Percentiles rank a stretch among this genome's conserved stretches.
Conservation (phyloP, 37 sponge, comb jelly and placozoan species). For the Ianthella basta region DNA sequence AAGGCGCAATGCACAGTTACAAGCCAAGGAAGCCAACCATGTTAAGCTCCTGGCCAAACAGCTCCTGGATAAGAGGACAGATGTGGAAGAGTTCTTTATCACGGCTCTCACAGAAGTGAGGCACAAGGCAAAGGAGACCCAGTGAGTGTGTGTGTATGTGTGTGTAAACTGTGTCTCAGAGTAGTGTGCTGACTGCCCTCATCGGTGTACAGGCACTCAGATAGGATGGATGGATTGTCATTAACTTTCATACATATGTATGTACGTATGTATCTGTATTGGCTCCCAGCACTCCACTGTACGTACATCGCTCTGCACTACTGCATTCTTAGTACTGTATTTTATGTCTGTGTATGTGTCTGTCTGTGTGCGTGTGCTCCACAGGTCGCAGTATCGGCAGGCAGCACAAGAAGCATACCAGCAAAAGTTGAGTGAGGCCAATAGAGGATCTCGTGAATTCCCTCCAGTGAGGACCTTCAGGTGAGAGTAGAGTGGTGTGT, state of each 20-base stretch:
- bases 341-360: too few species aligned
- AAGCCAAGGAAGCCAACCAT: slow-evolving; percentile 71
- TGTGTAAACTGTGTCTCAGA: not conserved
- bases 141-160: slow-evolving; percentile 1
- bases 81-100: slow-evolving; percentile 91
- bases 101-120: slow-evolving; percentile 81
- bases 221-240: too few species aligned
- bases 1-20: slow-evolving; percentile 27
- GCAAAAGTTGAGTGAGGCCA: slow-evolving; percentile 64
- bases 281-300: too few species aligned
- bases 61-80: slow-evolving; percentile 86
- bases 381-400: slow-evolving; percentile 67
- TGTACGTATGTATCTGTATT: slow-evolving; percentile 4
- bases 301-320: too few species aligned
- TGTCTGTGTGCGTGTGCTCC: not conserved
- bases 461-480: slow-evolving; percentile 84
- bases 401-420: slow-evolving; percentile 76
- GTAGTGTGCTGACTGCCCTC: not conserved
- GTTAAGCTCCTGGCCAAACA: slow-evolving; percentile 77
- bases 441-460: slow-evolving; percentile 66
- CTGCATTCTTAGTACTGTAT: too few species aligned
- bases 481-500: not conserved
- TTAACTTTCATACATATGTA: not conserved
- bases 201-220: not conserved
- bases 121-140: slow-evolving; percentile 47